Conservation (phyloP, 2,888 invertebrate genomes). For the Coenonympha glycerion region DNA sequence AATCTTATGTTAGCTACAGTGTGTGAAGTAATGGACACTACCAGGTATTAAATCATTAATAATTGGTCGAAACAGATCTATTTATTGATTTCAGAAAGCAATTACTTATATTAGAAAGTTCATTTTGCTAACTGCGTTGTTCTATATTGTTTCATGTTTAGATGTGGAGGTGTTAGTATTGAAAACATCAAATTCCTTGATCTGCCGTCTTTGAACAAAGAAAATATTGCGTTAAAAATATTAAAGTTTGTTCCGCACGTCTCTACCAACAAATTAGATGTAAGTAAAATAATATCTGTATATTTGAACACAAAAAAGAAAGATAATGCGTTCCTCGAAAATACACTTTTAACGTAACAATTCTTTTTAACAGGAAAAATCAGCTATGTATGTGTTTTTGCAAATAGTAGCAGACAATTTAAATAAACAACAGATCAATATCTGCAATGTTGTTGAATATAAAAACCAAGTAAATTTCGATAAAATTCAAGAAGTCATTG, state of each 20-base stretch:
- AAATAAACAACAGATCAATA: conserved; percentile 31
- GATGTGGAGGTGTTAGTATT: conserved; percentile 47
- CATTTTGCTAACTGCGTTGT: no score
- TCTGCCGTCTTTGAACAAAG: conserved; percentile 25
- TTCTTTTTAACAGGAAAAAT: conserved; percentile 30
- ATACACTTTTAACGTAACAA: no score
- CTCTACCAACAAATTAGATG: conserved; percentile 29
- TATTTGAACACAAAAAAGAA: no score
- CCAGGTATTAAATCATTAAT: not conserved
- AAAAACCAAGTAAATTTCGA: conserved; percentile 16
- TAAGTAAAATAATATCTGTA: conserved; percentile 32
- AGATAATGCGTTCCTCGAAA: no score
- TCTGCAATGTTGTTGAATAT: conserved; percentile 30
- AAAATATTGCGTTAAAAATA: conserved; percentile 29
- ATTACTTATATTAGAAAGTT: no score
- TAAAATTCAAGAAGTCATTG: conserved; percentile 22
- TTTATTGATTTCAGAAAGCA: no score
- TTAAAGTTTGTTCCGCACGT: conserved; percentile 40
- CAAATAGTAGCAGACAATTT: conserved; percentile 42
- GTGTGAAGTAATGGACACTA: not conserved
- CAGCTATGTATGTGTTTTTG: conserved; percentile 30
- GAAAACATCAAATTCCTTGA: conserved; percentile 37
- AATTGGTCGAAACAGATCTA: no score
- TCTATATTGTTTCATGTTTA: conserved; percentile 22
- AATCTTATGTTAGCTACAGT: conserved; percentile 33